phyloP scores from a whole-genome alignment of 2,797 vertebrate genomes.

The Pipistrellus kuhlii region DNA sequence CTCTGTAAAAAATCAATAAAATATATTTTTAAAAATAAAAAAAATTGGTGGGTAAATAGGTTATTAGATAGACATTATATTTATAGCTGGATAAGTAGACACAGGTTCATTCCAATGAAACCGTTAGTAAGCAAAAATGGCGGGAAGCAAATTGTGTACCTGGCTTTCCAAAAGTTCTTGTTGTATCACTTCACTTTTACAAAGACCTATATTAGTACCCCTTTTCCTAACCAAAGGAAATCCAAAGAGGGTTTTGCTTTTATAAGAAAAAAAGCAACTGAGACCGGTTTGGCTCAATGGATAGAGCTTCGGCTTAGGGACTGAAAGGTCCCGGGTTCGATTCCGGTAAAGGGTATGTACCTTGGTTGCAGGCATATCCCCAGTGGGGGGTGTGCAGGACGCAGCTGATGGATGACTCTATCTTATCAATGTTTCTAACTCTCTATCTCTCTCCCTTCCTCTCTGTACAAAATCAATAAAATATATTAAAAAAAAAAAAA shows the following conservation, averaged over 20 bases:
- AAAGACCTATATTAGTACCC: not conserved
- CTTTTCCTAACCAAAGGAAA: not conserved
- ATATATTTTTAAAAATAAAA: no score
- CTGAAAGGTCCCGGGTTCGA: no score
- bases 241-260: not conserved
- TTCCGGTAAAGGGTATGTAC: no score
- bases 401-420: no score
- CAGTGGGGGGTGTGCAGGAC: no score
- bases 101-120: not conserved
- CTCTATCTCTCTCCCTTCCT: no score
- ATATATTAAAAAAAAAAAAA: not conserved
- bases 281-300: no score
- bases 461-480: no score
- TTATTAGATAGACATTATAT: not conserved
- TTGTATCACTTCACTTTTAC: not conserved
- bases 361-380: no score
- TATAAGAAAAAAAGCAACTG: not conserved
- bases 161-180: not conserved
- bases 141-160: not conserved
- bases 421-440: no score
- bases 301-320: no score
- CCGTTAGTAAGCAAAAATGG: not conserved
- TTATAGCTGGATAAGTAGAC: not conserved
- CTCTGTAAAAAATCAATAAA: no score
- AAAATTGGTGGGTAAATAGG: not conserved